phyloP scores from a whole-genome alignment of 2,888 invertebrate species.

The Caradrina clavipalpis region DNA sequence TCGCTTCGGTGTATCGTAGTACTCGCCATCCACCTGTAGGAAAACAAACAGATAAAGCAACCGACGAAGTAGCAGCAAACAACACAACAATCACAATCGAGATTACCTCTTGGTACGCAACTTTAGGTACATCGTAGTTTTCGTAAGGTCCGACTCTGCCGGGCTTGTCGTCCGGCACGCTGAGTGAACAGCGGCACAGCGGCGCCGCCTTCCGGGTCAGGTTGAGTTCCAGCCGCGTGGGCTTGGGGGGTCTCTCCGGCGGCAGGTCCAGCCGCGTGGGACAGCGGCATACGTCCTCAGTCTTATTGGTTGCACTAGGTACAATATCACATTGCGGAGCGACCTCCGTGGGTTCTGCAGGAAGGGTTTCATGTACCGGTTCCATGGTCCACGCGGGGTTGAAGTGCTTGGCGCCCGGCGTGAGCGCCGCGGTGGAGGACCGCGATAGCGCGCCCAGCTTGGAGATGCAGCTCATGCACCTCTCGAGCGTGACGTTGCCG shows the following conservation, averaged over 20 bases:
- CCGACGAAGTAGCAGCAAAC: neutral
- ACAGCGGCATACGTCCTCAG: constrained; percentile 75
- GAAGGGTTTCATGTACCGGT: constrained; percentile 74
- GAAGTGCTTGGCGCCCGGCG: constrained; percentile 87
- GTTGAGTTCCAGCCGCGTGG: constrained; percentile 73
- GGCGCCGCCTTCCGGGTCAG: constrained; percentile 77
- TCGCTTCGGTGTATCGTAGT: constrained; percentile 94
- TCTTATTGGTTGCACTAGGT: constrained; percentile 68
- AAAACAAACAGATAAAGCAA: constrained; percentile 22
- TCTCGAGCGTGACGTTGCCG: constrained; percentile 89
- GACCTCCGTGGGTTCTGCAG: constrained; percentile 33
- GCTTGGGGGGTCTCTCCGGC: constrained; percentile 92
- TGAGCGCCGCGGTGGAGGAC: constrained; percentile 91
- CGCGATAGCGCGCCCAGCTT: constrained; percentile 94
- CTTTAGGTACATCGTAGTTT: constrained; percentile 95
- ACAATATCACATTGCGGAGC: constrained; percentile 51
- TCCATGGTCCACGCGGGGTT: constrained; percentile 92
- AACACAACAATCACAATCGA: neutral
- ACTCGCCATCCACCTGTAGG: constrained; percentile 87
- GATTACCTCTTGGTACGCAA: constrained; percentile 88
- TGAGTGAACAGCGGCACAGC: constrained; percentile 71
- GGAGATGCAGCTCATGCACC: constrained; percentile 95
- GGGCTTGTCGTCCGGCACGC: constrained; percentile 68
- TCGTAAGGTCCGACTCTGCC: constrained; percentile 92
- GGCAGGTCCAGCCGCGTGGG: constrained; percentile 72